Conservation (phyloP, 2,113 vertebrate genomes). For the Tapirus terrestris region DNA sequence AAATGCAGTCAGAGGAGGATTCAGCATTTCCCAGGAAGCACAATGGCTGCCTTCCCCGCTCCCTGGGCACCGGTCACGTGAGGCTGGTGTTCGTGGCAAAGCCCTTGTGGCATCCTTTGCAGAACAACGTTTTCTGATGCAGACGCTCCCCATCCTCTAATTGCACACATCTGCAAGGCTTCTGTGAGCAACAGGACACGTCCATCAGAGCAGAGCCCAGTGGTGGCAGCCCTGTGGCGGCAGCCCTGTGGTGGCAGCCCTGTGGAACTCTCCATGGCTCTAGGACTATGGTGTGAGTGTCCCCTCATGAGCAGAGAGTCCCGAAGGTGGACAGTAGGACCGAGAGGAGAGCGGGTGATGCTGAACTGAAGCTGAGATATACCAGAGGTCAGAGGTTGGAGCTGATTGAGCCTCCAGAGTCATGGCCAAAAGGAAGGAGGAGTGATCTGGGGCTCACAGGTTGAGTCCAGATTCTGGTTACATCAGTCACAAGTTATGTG, state of each 20-base stretch:
- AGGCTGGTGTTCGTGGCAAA: conserved; percentile 29
- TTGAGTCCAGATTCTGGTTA: neutral
- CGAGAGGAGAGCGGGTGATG: neutral
- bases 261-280: neutral
- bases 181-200: neutral
- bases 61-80: neutral
- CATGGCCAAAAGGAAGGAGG: neutral
- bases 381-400: neutral
- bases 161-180: neutral
- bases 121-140: neutral
- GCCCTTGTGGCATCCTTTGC: neutral
- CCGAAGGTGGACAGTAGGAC: accelerated
- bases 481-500: accelerated
- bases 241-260: accelerated
- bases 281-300: accelerated
- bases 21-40: neutral
- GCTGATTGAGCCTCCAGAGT: neutral
- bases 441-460: neutral
- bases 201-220: neutral
- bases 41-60: neutral
- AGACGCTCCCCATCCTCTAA: neutral
- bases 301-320: neutral
- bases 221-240: too few species aligned
- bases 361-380: neutral
- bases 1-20: neutral